These are phyloP conservation scores for Oriolus oriolus DNA, from an alignment of 2,113 vertebrate species.

Conservation along the genomic window DNA sequence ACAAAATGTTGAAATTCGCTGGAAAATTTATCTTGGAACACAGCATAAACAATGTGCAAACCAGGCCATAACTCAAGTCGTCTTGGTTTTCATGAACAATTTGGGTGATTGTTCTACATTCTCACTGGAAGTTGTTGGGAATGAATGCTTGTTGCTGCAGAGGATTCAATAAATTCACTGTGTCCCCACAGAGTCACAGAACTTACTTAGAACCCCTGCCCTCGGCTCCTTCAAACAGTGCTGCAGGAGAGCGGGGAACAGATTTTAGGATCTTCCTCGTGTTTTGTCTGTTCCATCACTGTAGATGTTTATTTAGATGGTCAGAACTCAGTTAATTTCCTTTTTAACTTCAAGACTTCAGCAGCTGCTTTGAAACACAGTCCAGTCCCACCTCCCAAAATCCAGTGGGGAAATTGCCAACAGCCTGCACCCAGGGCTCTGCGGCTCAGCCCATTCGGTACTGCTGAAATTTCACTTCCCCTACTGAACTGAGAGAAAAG, in stretches of 20 bases:
- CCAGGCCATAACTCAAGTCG: not conserved
- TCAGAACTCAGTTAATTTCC: not conserved
- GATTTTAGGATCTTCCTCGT: not conserved
- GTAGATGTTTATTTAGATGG: not conserved
- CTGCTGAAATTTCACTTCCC: not conserved
- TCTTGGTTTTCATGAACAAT: not conserved
- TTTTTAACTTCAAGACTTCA: not conserved
- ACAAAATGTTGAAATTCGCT: not conserved
- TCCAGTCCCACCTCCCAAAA: not conserved
- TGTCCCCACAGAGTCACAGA: not conserved
- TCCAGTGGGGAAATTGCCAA: not conserved
- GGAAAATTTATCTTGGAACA: not conserved
- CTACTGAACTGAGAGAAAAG: not conserved
- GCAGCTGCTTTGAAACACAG: not conserved
- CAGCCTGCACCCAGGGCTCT: not conserved
- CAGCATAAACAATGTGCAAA: not conserved
- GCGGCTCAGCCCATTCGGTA: not conserved
- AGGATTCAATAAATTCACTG: not conserved
- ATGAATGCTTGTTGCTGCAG: not conserved
- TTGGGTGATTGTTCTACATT: not conserved
- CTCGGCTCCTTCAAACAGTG: not conserved
- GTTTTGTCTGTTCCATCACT: not conserved
- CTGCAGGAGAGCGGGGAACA: not conserved
- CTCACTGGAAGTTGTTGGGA: not conserved
- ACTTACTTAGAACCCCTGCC: not conserved